These are phyloP conservation scores for Habrosyne pyritoides DNA, from an alignment of 2,888 invertebrate species.

Conservation along the genomic window DNA sequence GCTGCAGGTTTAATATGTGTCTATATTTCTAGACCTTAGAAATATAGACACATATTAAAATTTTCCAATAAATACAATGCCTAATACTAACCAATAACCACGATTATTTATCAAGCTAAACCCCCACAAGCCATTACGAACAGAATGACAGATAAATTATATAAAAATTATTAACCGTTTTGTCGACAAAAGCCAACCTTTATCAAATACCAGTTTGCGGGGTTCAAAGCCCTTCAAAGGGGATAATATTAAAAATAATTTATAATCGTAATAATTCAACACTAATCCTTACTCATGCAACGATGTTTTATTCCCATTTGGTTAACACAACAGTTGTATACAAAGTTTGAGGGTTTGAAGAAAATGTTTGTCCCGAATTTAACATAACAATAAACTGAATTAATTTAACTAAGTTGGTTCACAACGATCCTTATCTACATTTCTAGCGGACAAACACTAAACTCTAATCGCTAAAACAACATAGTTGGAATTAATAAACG, in stretches of 20 bases:
- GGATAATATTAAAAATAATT: conserved; percentile 50
- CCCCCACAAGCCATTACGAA: conserved; percentile 1
- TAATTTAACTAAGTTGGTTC: conserved; percentile 48
- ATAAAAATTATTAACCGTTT: conserved; percentile 39
- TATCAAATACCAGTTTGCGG: conserved; percentile 46
- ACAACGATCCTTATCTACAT: conserved; percentile 48
- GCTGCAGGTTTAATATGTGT: no score
- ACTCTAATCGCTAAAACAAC: conserved; percentile 67
- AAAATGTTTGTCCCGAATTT: conserved; percentile 48
- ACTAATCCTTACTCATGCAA: conserved; percentile 36
- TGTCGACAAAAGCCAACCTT: conserved; percentile 43
- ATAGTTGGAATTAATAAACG: conserved; percentile 37
- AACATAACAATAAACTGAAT: conserved; percentile 66
- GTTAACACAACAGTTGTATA: conserved; percentile 34
- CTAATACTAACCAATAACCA: not conserved
- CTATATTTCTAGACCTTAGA: no score
- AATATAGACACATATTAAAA: no score
- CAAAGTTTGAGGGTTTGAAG: conserved; percentile 25
- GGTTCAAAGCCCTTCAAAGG: conserved; percentile 40
- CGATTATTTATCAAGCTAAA: not conserved
- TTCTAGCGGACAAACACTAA: conserved; percentile 62
- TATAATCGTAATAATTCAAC: conserved; percentile 54
- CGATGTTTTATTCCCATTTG: conserved; percentile 22
- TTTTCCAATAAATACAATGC: not conserved
- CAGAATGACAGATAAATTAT: conserved; percentile 17